Evolutionary conservation across 2,888 invertebrate genomes (phyloP).

Genomic region (Plutella xylostella): DNA sequence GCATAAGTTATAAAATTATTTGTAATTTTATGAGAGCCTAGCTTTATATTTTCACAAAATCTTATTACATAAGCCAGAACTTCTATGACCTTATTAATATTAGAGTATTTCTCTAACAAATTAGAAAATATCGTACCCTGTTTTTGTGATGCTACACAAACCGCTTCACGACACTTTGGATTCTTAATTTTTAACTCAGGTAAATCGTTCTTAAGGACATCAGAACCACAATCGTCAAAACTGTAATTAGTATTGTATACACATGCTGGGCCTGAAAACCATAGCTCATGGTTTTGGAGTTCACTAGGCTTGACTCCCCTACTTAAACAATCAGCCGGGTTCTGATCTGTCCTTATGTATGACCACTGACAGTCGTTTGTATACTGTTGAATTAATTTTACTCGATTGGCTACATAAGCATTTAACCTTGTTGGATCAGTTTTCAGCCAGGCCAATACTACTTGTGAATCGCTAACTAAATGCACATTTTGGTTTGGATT

Average conservation of each 20-base stretch:
- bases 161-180: background rate
- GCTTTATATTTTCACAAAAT: background rate
- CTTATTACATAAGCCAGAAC: background rate
- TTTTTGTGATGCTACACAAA: background rate
- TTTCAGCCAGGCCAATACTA: constrained; percentile 19
- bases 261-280: too few relatives aligned
- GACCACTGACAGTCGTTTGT: constrained; percentile 13
- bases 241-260: background rate
- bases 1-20: background rate
- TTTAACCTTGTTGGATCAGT: constrained; percentile 11
- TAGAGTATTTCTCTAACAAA: background rate
- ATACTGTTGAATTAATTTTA: constrained; percentile 12
- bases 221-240: background rate
- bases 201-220: background rate
- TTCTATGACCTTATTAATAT: background rate
- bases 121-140: background rate
- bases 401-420: constrained; percentile 18
- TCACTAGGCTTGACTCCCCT: too few relatives aligned
- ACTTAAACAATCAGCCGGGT: too few relatives aligned
- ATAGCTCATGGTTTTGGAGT: too few relatives aligned
- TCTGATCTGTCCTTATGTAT: constrained; percentile 10
- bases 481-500: constrained; percentile 2
- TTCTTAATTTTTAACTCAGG: background rate
- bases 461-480: constrained; percentile 18
- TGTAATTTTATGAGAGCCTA: background rate